A percentile compares a stretch with the other conserved stretches of the same genome.
phyloP scores from a whole-genome alignment of 2,797 vertebrate genomes.

The Yasuhikotakia modesta region DNA sequence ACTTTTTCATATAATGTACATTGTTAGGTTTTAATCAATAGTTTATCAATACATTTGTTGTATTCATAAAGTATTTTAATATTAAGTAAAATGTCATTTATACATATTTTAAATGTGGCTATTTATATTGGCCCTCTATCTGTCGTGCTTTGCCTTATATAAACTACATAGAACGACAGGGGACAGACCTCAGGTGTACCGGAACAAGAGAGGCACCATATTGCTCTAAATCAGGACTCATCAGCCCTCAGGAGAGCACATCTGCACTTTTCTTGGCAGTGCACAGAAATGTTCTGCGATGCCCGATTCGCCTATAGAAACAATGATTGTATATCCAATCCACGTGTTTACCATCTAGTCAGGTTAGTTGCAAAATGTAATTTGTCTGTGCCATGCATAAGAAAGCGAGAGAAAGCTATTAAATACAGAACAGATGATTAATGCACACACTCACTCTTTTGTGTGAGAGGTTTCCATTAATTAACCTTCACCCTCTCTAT shows the following conservation, averaged over 20 bases:
- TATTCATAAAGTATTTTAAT: no score
- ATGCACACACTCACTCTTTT: slow-evolving; percentile 67
- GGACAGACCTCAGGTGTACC: slow-evolving; percentile 16
- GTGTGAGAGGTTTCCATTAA: slow-evolving; percentile 64
- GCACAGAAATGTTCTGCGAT: slow-evolving; percentile 6
- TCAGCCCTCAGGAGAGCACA: slow-evolving; percentile 5
- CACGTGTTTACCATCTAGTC: slow-evolving; percentile 30
- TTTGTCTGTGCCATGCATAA: slow-evolving; percentile 14
- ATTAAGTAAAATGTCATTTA: no score
- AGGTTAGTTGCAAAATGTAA: slow-evolving; percentile 7
- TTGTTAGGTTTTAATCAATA: no score
- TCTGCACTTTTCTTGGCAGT: slow-evolving; percentile 16
- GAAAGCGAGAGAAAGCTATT: slow-evolving; percentile 55
- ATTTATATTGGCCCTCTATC: neutral
- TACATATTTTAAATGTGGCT: neutral
- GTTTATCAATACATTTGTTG: no score
- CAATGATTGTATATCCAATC: slow-evolving; percentile 17
- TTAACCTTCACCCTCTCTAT: slow-evolving; percentile 65
- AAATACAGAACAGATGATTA: slow-evolving; percentile 72
- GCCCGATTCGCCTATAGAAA: slow-evolving; percentile 6
- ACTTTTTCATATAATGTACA: no score
- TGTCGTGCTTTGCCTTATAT: neutral
- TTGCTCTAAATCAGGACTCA: slow-evolving; percentile 16
- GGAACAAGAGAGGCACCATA: slow-evolving; percentile 17
- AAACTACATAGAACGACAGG: slow-evolving; percentile 1